phyloP scores from a whole-genome alignment of 2,113 vertebrate species.

The Papio anubis region DNA sequence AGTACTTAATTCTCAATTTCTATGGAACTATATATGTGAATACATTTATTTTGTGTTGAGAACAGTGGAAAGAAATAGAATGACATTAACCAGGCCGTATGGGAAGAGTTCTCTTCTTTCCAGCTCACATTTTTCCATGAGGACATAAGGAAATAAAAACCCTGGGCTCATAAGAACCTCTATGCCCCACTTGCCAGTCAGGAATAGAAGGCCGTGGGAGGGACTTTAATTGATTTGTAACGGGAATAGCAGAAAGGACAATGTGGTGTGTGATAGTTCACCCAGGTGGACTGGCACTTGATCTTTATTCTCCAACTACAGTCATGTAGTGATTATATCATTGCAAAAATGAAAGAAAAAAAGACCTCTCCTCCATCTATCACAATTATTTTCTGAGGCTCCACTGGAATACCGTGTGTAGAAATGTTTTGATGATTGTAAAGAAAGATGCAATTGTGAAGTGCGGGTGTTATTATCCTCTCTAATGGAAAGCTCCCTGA shows the following conservation, averaged over 20 bases:
- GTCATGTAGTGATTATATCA: background rate
- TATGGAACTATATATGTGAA: background rate
- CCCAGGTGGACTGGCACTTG: background rate
- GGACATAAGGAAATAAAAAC: background rate
- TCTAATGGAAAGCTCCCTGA: conserved; percentile 73
- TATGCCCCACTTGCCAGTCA: background rate
- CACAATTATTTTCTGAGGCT: background rate
- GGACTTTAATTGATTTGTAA: background rate
- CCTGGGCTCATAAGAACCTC: background rate
- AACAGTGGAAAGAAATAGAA: conserved; percentile 11
- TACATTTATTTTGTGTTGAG: conserved; percentile 1
- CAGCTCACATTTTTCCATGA: background rate
- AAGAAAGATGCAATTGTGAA: background rate
- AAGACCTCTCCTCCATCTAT: background rate
- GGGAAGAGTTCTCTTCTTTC: background rate
- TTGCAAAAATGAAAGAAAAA: background rate
- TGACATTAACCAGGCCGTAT: background rate
- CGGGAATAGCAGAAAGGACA: background rate
- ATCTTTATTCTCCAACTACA: background rate
- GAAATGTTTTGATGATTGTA: background rate
- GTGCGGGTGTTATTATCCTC: conserved; percentile 29
- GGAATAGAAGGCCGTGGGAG: background rate
- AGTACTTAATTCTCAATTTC: conserved; percentile 35
- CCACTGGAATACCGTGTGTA: background rate
- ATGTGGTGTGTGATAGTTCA: background rate